Evolutionary conservation across 2,888 invertebrate species (phyloP).

Genomic region (Eilema sororculum): DNA sequence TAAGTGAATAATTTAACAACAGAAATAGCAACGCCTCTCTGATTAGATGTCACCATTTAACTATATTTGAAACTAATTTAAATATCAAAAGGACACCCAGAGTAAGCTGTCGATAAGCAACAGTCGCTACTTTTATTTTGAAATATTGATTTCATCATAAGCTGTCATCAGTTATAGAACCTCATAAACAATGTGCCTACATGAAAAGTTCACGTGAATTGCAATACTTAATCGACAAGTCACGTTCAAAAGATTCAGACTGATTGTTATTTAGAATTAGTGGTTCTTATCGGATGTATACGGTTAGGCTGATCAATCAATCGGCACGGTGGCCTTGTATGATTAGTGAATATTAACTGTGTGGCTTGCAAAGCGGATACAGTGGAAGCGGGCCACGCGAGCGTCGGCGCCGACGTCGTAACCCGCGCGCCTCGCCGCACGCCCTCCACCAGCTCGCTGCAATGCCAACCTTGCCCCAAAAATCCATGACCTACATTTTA

Average conservation of each 20-base stretch:
- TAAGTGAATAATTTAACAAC: constrained; percentile 32
- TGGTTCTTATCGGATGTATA: constrained; percentile 73
- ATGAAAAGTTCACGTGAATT: constrained; percentile 19
- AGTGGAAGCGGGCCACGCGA: constrained; percentile 73
- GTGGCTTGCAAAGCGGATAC: constrained; percentile 79
- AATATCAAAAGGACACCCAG: constrained; percentile 12
- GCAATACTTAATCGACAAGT: constrained; percentile 34
- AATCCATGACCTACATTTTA: constrained; percentile 83
- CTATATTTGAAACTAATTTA: constrained; percentile 18
- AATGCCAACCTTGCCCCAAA: constrained; percentile 83
- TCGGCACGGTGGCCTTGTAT: constrained; percentile 79
- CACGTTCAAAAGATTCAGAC: constrained; percentile 53
- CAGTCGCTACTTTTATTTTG: constrained; percentile 2
- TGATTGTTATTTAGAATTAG: constrained; percentile 58
- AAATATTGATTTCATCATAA: constrained; percentile 22
- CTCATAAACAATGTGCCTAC: constrained; percentile 6
- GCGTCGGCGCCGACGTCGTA: constrained; percentile 52
- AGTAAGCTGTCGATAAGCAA: background rate
- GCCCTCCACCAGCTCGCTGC: constrained; percentile 56
- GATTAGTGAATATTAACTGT: constrained; percentile 74
- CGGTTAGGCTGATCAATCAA: constrained; percentile 75
- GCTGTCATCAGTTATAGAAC: constrained; percentile 5
- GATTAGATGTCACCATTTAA: constrained; percentile 13
- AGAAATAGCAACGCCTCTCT: constrained; percentile 20
- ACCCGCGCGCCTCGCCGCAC: constrained; percentile 44